phyloP scores from a whole-genome alignment of 2,888 invertebrate genomes.

The Mythimna albipuncta region DNA sequence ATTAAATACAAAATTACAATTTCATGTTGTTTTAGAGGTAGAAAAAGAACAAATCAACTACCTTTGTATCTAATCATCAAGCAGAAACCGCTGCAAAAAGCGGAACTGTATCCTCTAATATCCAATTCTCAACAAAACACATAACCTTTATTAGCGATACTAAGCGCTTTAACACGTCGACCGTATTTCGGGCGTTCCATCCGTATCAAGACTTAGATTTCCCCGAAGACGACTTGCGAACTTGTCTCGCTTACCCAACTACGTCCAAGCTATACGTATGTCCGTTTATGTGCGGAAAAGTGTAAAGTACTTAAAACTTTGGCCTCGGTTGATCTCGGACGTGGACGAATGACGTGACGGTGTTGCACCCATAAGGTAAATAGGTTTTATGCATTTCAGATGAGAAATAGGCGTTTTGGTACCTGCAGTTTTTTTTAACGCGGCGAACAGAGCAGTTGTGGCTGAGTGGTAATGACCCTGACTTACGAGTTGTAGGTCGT shows the following conservation, averaged over 20 bases:
- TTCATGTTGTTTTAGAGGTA: background rate
- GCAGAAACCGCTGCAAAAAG: slow-evolving; percentile 6
- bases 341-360: slow-evolving; percentile 20
- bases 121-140: slow-evolving; percentile 34
- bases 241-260: slow-evolving; percentile 47
- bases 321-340: slow-evolving; percentile 37
- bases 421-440: background rate
- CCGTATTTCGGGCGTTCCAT: slow-evolving; percentile 41
- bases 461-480: no score
- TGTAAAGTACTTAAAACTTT: slow-evolving; percentile 62
- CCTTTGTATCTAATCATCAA: background rate
- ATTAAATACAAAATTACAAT: no score
- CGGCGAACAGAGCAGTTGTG: no score
- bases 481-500: no score
- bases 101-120: slow-evolving; percentile 5
- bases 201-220: slow-evolving; percentile 62
- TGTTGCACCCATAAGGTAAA: slow-evolving; percentile 11
- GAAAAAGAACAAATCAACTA: no score
- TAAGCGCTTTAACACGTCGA: slow-evolving; percentile 44
- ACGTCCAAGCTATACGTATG: slow-evolving; percentile 16
- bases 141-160: slow-evolving; percentile 50
- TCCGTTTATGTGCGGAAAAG: slow-evolving; percentile 54
- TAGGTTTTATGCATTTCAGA: slow-evolving; percentile 30
- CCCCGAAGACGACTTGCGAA: slow-evolving; percentile 58
- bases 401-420: slow-evolving; percentile 8